Evolutionary conservation across 2,797 vertebrate genomes (phyloP).

Genomic region (Anas georgica): DNA sequence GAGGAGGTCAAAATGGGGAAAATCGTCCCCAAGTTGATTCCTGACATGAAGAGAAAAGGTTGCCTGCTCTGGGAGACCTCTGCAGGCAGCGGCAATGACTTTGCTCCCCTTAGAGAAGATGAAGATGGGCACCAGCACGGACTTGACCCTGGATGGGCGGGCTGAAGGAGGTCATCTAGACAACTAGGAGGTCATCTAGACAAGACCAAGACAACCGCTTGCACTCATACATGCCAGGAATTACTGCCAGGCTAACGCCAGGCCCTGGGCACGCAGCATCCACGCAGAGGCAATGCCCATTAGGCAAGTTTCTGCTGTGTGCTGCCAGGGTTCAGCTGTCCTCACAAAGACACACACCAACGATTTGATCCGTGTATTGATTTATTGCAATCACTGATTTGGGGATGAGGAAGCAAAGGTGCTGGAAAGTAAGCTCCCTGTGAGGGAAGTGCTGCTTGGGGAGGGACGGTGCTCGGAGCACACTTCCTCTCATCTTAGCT

Average conservation of each 20-base stretch:
- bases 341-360: neutral
- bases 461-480: rapidly evolving
- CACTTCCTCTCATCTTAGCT: neutral
- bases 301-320: neutral
- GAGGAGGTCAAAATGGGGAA: conserved; percentile 43
- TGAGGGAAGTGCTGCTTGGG: neutral
- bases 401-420: neutral
- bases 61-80: conserved; percentile 78
- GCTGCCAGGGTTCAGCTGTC: rapidly evolving
- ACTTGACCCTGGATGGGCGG: conserved; percentile 58
- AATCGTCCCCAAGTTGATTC: conserved; percentile 74
- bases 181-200: neutral
- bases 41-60: conserved; percentile 81
- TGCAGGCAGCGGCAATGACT: conserved; percentile 66
- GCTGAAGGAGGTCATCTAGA: neutral
- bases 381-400: neutral
- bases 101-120: conserved; percentile 45
- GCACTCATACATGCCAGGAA: neutral
- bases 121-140: conserved; percentile 46
- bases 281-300: neutral
- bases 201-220: neutral
- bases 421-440: rapidly evolving
- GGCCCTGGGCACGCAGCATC: neutral
- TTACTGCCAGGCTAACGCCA: neutral
- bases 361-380: neutral